These are phyloP conservation scores for Pheucticus melanocephalus DNA, from an alignment of 2,113 vertebrate species.

Conservation along the genomic window DNA sequence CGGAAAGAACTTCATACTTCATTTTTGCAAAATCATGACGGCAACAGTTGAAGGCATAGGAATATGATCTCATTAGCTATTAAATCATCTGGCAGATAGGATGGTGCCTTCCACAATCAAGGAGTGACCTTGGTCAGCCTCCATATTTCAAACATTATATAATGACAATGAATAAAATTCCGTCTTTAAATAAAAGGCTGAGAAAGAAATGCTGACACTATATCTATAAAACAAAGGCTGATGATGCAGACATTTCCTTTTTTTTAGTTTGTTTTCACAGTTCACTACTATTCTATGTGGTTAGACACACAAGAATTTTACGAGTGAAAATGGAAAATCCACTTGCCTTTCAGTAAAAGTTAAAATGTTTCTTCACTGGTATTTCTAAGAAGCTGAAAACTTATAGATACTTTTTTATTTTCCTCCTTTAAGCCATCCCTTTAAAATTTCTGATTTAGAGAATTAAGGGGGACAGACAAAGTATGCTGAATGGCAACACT, in stretches of 20 bases:
- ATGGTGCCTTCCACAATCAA: constrained; percentile 51
- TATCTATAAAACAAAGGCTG: not conserved
- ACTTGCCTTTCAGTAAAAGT: not conserved
- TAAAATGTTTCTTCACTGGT: not conserved
- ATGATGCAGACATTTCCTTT: not conserved
- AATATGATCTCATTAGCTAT: constrained; percentile 77
- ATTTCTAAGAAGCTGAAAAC: not conserved
- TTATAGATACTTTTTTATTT: not conserved
- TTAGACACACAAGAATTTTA: not conserved
- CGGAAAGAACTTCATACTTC: constrained; percentile 77
- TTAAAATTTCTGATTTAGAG: not conserved
- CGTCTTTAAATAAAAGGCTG: constrained; percentile 39
- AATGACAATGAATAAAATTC: constrained; percentile 45
- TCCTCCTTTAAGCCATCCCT: not conserved
- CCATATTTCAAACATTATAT: constrained; percentile 44
- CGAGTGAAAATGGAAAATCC: not conserved
- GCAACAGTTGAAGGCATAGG: constrained; percentile 71
- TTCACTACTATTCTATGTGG: not conserved
- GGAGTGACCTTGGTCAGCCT: constrained; percentile 38
- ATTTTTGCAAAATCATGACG: constrained; percentile 77
- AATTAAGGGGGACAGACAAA: not conserved
- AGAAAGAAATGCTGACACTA: not conserved
- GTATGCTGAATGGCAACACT: not conserved
- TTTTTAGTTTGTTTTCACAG: not conserved
- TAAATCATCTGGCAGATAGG: constrained; percentile 68